These are phyloP conservation scores for Acromyrmex heyeri DNA, from an alignment of 1,140 invertebrate species.

Conservation along the genomic window DNA sequence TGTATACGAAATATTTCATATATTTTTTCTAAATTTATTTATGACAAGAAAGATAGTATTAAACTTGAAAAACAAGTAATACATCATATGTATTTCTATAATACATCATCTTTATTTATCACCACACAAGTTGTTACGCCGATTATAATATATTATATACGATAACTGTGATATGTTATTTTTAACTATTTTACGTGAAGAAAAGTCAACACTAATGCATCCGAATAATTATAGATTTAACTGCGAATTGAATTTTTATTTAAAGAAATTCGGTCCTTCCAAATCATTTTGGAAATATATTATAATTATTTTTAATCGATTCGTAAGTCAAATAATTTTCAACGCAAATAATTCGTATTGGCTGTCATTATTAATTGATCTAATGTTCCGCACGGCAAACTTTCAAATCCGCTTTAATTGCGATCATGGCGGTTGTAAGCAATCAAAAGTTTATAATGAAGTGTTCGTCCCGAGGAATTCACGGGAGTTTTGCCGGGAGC, in stretches of 20 bases:
- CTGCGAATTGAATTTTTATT: not conserved
- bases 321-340: not conserved
- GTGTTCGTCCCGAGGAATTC: slow-evolving; percentile 68
- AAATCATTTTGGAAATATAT: not conserved
- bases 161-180: not conserved
- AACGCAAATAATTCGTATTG: slow-evolving; percentile 3
- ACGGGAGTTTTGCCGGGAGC: slow-evolving; percentile 61
- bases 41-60: not conserved
- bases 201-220: too few species aligned
- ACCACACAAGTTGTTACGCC: not conserved
- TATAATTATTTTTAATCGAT: not conserved
- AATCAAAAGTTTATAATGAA: slow-evolving; percentile 77
- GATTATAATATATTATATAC: not conserved
- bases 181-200: not conserved
- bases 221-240: not conserved
- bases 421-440: slow-evolving; percentile 61
- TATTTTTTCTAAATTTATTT: slow-evolving; percentile 21
- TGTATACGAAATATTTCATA: slow-evolving; percentile 4
- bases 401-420: slow-evolving; percentile 73
- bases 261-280: not conserved
- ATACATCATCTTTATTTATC: slow-evolving; percentile 40
- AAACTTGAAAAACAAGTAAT: slow-evolving; percentile 1
- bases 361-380: slow-evolving; percentile 33
- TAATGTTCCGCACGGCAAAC: slow-evolving; percentile 42
- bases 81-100: not conserved